Base-by-base conservation (phyloP, 2,113 vertebrate species). In the Dasyornis broadbenti region DNA sequence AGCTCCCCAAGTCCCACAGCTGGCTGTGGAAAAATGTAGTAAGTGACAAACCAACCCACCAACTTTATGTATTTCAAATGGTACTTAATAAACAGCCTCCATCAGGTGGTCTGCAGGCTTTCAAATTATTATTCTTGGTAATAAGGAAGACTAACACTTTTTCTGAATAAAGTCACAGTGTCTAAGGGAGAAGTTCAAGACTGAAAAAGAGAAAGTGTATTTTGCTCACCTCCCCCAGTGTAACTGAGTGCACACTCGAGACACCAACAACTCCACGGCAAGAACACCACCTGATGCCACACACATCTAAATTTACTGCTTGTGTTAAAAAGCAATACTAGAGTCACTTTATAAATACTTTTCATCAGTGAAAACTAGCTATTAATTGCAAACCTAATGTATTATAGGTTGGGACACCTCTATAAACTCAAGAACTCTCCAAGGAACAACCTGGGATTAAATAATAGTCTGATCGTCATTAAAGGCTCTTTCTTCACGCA, bases 351-450 rank as follows among this genome's bases (percentile, higher is more conserved):
- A 72, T 40, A 83, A 71, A 92, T 86, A 92, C 69, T 87, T 91
- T 66, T 56, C 22, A 85, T 59, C 53, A 63, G 54, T 47, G 37
- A 21, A 78, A 92, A 84, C 21, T 64, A 73, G 83, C 44, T 76
- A 60, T 82, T 95, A 84, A 78, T 92, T 93, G 86, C 88, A 96
- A 96, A 78, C 33, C 60, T 89, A 40, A 92, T 28, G 79, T 86
- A 90, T 2, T 86, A 66, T 37, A 82, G 88, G 64, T 40, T 20
- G 3, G 90, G 44, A 90, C 61, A 68, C 68, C 68, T 91, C 78
- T 73, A 64, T 75, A 91, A 95, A 95, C 91, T 90, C 60, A 91
- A 73, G 82, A 92, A 80, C 57, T 91, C 82, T 89, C 80, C 64
- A 86, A 80, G 81, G 95, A 95, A 83, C 56, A 15, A 30, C 60